phyloP scores from a whole-genome alignment of 2,888 invertebrate species.

The Dexiosoma caninum region DNA sequence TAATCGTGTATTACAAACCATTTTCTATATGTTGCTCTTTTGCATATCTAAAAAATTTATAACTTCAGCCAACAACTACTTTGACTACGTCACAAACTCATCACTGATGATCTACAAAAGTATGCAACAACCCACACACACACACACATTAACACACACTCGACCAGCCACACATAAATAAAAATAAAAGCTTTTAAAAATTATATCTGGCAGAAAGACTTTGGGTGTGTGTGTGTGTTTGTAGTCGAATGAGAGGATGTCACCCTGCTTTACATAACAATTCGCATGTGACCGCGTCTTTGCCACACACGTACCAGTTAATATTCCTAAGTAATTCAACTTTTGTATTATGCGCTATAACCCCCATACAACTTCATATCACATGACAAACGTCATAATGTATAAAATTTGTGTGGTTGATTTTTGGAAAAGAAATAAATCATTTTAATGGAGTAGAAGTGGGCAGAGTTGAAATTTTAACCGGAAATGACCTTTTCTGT shows the following conservation, averaged over 20 bases:
- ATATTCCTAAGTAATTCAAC: slow-evolving; percentile 38
- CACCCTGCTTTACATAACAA: not conserved
- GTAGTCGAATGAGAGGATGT: not conserved
- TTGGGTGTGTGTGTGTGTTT: no score
- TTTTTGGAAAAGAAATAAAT: not conserved
- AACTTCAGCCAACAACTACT: not conserved
- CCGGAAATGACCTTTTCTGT: slow-evolving; percentile 4
- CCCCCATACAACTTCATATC: not conserved
- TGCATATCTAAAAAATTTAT: not conserved
- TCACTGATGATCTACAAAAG: not conserved
- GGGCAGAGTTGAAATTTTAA: not conserved
- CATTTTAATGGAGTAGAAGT: not conserved
- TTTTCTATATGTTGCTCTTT: not conserved
- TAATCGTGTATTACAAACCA: not conserved
- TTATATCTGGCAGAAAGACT: not conserved
- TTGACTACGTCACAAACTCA: not conserved
- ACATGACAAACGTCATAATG: not conserved
- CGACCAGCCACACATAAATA: not conserved
- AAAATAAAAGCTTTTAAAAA: not conserved
- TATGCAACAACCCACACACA: no score
- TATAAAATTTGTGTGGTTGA: slow-evolving; percentile 22
- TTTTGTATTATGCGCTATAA: slow-evolving; percentile 4
- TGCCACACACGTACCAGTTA: slow-evolving; percentile 19
- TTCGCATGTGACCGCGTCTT: slow-evolving; percentile 18
- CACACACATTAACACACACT: not conserved